Evolutionary conservation across 2,113 vertebrate genomes (phyloP), one percentile per base, ranked within the genome.

Genomic region (Ciconia stormi): DNA sequence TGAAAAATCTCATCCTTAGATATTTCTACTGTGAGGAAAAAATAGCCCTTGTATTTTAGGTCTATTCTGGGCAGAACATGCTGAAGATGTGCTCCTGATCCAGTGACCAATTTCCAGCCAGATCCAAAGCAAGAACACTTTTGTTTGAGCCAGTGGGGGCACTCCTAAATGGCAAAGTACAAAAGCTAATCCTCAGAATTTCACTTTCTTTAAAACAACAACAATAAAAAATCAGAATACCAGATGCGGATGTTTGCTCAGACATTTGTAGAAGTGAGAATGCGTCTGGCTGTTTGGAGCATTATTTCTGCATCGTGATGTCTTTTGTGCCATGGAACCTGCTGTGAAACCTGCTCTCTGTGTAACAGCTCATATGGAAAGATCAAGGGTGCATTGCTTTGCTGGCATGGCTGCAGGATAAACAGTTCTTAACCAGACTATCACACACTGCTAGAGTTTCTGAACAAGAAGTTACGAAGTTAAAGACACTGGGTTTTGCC

Each of bases 341-440:
- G 94, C 97, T 97, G 96, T 90, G 89, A 98, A 98, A 97, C 97
- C 94, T 98, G 93, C 96, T 98, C 85, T 94, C 87, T 90, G 86
- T 83, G 85, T 97, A 98, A 96, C 97, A 95, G 97, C 97, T 98
- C 97, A 98, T 98, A 98, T 98, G 98, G 98, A 95, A 97, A 95
- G 96, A 97, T 90, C 94, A 82, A 96, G 97, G 91, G 96, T 93
- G 95, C 85, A 88, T 79, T 56, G 83, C 93, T 96, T 86, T 94
- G 89, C 96, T 97, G 97, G 96, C 97, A 98, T 95, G 87, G 93
- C 89, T 91, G 90, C 82, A 97, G 97, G 96, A 96, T 95, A 90
- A 86, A 97, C 94, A 95, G 62, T 94, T 95, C 91, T 96, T 97
- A 76, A 49, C 93, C 84, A 93, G 94, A 93, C 91, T 80, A 87